Percentiles rank a stretch among this genome's conserved stretches.
Conservation (phyloP, 2,888 invertebrate species). For the Alentia gelatinosa region DNA sequence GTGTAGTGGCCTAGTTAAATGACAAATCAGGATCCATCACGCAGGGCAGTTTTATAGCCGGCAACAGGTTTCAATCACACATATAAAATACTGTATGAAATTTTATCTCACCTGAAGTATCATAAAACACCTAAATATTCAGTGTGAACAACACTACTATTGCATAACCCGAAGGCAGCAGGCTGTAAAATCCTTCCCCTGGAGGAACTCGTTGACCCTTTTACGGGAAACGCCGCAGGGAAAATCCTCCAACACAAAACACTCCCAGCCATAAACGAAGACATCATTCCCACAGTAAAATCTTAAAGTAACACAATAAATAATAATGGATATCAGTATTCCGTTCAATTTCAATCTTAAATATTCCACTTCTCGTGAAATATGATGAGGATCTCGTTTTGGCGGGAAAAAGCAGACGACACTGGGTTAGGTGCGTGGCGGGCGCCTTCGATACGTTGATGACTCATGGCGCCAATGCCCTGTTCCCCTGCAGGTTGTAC, state of each 20-base stretch:
- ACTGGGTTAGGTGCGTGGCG: not conserved
- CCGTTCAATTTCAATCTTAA: too few species aligned
- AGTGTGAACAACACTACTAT: too few species aligned
- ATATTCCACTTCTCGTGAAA: not conserved
- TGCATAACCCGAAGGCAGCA: not conserved
- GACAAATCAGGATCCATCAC: too few species aligned
- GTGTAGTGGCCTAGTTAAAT: too few species aligned
- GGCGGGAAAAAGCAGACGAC: not conserved
- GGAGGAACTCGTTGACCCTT: not conserved
- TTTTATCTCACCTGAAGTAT: too few species aligned
- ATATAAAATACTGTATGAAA: too few species aligned
- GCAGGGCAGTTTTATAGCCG: too few species aligned
- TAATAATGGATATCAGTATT: too few species aligned
- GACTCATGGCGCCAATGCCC: not conserved
- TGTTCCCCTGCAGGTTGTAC: not conserved
- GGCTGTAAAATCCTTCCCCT: not conserved
- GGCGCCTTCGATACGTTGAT: not conserved
- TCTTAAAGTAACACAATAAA: too few species aligned
- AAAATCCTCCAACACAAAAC: not conserved
- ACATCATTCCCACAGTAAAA: too few species aligned
- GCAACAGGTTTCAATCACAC: too few species aligned
- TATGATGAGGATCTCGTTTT: not conserved
- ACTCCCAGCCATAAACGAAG: not conserved
- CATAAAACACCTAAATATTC: too few species aligned
- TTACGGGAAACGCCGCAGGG: not conserved